Evolutionary conservation across 2,797 vertebrate genomes (phyloP), one percentile per base, ranked within the genome.

Genomic region (Salarias fasciatus): DNA sequence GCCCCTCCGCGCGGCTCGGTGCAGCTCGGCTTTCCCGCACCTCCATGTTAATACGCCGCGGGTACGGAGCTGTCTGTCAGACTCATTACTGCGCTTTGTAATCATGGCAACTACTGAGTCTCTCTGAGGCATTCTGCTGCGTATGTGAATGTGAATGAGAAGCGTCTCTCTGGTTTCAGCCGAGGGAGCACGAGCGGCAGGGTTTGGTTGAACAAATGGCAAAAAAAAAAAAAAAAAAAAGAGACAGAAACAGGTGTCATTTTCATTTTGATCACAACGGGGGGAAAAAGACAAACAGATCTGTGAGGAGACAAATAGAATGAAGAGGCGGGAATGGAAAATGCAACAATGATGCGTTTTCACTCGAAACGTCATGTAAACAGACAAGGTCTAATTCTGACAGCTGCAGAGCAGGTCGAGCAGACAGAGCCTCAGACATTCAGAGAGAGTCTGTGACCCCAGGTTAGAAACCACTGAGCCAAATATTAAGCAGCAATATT

Each of bases 41-140:
- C 63, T 77, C 45, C 55, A 52, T 69, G 83, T 74, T 65, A 83
- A 85, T 68, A 77, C 72, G 51, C 73, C 48, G 47, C 38, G 40
- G 62, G 88, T 80, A 81, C 47, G 49, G 59, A 41, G 42, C 53
- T 51, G 64, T 71, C 78, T 64, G 48, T 49, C 60, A 44, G 59
- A 71, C 60, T 87, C 63, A 79, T 84, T 85, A 86, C 72, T 77
- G 74, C 53, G 54, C 80, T 83, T 77, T 80, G 80, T 86, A 82
- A 91, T 91, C 85, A 77, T 53, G 72, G 75, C 48, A 75, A 55
- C 60, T 15, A 54, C 68, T 44, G 67, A 63, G 70, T 80, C 59
- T 77, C 69, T 63, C 66, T 18, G 50, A 69, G 79, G 75, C 57
- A 62, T 75, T 80, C 52, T 29, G 71, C 46, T 75, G 72, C 75